Evolutionary conservation across 2,113 vertebrate species (phyloP).

Genomic region (Aramus guarauna): DNA sequence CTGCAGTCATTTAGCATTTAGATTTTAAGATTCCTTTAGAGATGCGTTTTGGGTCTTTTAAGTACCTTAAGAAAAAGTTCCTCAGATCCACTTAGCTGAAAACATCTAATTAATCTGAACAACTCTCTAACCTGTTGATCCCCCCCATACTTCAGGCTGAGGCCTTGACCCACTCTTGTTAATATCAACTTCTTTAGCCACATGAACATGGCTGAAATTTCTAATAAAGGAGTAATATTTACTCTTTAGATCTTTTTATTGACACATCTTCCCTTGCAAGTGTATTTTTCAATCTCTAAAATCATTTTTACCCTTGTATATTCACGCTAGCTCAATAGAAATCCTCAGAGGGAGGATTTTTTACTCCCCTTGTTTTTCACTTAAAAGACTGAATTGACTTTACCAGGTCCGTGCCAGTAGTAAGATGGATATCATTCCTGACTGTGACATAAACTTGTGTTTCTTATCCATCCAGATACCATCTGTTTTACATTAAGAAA

Average conservation of each 20-base stretch:
- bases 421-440: neutral
- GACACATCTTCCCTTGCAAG: neutral
- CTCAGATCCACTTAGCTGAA: neutral
- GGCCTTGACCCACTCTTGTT: neutral
- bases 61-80: neutral
- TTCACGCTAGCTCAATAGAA: neutral
- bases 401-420: neutral
- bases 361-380: neutral
- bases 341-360: neutral
- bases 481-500: neutral
- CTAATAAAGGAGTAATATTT: neutral
- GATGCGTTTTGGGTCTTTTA: neutral
- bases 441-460: neutral
- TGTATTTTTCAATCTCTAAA: neutral
- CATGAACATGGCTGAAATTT: neutral
- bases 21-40: neutral
- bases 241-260: neutral
- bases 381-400: neutral
- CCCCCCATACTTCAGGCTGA: rapidly evolving
- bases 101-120: neutral
- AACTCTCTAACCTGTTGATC: neutral
- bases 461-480: neutral
- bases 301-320: neutral
- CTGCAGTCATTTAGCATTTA: neutral
- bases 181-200: neutral